phyloP scores from a whole-genome alignment of 2,113 vertebrate genomes.

The Bos javanicus region DNA sequence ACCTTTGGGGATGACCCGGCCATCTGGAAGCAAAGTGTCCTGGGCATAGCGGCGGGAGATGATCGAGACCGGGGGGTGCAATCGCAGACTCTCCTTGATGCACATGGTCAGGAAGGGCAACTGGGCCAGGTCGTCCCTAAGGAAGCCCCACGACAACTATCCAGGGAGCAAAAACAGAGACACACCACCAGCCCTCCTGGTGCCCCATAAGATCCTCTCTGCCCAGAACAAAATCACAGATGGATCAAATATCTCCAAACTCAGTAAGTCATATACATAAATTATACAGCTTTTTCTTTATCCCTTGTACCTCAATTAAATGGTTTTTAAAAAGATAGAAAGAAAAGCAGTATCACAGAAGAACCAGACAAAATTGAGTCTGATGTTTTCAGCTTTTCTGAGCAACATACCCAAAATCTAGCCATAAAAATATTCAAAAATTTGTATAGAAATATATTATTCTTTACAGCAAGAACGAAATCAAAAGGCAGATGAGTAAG shows the following conservation, averaged over 20 bases:
- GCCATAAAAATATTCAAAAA: not conserved
- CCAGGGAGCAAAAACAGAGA: accelerated
- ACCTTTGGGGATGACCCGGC: constrained; percentile 86
- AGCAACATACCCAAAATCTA: not conserved
- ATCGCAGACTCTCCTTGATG: constrained; percentile 90
- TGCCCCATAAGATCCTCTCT: not conserved
- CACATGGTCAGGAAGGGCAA: constrained; percentile 95
- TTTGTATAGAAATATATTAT: not conserved
- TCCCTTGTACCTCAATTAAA: not conserved
- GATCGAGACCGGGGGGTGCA: constrained; percentile 85
- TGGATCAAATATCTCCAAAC: not conserved
- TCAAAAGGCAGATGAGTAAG: not conserved
- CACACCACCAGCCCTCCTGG: accelerated
- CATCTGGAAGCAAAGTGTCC: constrained; percentile 80
- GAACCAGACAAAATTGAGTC: not conserved
- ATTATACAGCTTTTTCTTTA: not conserved
- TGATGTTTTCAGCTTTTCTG: not conserved
- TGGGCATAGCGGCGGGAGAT: constrained; percentile 84
- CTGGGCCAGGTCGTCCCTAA: constrained; percentile 89
- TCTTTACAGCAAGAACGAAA: not conserved
- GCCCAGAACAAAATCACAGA: not conserved
- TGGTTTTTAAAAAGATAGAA: not conserved
- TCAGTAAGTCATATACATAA: not conserved
- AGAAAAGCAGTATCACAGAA: not conserved
- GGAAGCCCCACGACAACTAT: not conserved